These are phyloP conservation scores for Synaphobranchus kaupii DNA, from an alignment of 2,797 vertebrate genomes.

Conservation along the genomic window DNA sequence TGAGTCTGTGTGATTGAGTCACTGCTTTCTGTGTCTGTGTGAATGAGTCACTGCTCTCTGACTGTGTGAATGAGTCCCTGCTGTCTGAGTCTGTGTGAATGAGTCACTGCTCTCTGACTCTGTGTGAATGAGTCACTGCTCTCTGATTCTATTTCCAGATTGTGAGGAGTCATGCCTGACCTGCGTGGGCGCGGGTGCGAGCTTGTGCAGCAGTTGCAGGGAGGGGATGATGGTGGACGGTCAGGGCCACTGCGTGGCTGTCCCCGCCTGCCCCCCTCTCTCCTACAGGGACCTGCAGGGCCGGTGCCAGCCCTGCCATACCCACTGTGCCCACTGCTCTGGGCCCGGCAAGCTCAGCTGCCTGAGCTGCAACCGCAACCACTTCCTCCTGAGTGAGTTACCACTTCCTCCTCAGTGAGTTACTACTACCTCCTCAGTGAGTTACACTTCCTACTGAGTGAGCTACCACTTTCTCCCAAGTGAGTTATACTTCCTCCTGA, in stretches of 20 bases:
- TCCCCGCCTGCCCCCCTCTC: slow-evolving; percentile 59
- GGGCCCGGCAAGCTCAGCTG: slow-evolving; percentile 79
- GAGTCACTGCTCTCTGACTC: background rate
- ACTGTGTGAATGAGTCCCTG: background rate
- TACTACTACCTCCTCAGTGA: slow-evolving; percentile 82
- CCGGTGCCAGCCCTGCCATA: slow-evolving; percentile 81
- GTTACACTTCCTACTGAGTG: slow-evolving; percentile 83
- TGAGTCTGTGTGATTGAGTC: background rate
- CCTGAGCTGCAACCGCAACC: slow-evolving; percentile 74
- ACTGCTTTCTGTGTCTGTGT: background rate
- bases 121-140: background rate
- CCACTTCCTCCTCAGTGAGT: background rate
- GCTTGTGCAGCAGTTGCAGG: slow-evolving; percentile 75
- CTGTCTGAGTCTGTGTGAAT: background rate
- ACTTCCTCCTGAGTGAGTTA: slow-evolving; percentile 84
- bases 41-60: background rate
- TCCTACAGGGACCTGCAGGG: slow-evolving; percentile 72
- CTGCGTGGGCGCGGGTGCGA: slow-evolving; percentile 70
- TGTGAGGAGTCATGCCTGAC: slow-evolving; percentile 81
- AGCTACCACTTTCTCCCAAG: slow-evolving; percentile 82
- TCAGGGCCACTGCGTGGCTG: slow-evolving; percentile 62
- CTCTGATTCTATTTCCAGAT: slow-evolving; percentile 63
- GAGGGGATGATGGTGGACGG: slow-evolving; percentile 62
- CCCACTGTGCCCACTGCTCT: slow-evolving; percentile 78
- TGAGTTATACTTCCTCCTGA: slow-evolving; percentile 82